phyloP scores from a whole-genome alignment of 2,888 invertebrate species.

The Hypolimnas misippus region DNA sequence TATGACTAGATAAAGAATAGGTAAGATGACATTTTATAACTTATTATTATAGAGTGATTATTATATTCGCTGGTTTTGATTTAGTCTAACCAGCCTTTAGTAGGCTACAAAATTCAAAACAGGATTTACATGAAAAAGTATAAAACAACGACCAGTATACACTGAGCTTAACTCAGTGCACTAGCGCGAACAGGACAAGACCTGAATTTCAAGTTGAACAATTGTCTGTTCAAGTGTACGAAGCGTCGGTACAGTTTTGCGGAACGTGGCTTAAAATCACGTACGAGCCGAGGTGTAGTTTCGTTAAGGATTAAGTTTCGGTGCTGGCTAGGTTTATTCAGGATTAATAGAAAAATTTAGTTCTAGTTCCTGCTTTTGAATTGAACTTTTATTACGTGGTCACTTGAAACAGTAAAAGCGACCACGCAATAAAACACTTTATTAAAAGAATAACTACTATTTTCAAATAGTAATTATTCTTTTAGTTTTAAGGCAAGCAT shows the following conservation, averaged over 20 bases:
- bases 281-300: conserved; percentile 37
- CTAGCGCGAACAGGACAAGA: conserved; percentile 25
- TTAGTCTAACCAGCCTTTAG: no score
- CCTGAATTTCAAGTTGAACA: conserved; percentile 40
- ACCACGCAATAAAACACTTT: no score
- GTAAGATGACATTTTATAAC: no score
- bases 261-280: conserved; percentile 36
- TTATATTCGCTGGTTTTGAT: no score
- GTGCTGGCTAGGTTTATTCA: not conserved
- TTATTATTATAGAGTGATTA: no score
- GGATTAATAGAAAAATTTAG: conserved; percentile 6
- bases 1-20: no score
- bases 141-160: conserved; percentile 1
- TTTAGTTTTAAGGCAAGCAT: no score
- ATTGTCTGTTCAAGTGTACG: conserved; percentile 37
- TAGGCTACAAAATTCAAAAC: not conserved
- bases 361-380: not conserved
- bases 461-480: no score
- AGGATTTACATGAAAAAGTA: not conserved
- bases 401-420: no score
- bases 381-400: no score
- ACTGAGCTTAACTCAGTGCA: conserved; percentile 18
- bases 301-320: conserved; percentile 33
- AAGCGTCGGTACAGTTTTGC: conserved; percentile 32
- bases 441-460: no score